Percentiles rank a stretch among this genome's conserved stretches.
phyloP scores from a whole-genome alignment of 2,797 vertebrate genomes.

The Gambelia wislizenii region DNA sequence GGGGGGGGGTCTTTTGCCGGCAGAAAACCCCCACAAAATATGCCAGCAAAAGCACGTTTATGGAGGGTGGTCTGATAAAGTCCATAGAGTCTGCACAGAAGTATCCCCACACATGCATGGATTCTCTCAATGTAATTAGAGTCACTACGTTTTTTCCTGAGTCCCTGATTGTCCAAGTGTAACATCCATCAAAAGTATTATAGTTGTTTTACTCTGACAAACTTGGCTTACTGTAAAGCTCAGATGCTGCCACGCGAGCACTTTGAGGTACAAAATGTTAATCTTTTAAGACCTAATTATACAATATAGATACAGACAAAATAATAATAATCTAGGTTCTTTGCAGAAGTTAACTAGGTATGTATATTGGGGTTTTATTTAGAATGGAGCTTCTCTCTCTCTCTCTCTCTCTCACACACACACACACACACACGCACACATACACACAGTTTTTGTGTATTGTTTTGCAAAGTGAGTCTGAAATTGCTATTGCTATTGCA shows the following conservation, averaged over 20 bases:
- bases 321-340: neutral
- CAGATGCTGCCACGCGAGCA: neutral
- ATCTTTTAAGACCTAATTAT: neutral
- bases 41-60: too few species aligned
- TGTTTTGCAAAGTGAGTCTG: neutral
- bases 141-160: too few species aligned
- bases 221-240: neutral
- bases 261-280: conserved; percentile 17
- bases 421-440: too few species aligned
- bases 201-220: neutral
- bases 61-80: too few species aligned
- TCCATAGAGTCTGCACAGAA: too few species aligned
- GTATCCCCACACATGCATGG: too few species aligned
- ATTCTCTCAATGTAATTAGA: too few species aligned
- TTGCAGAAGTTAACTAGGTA: neutral
- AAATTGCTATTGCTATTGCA: neutral
- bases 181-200: neutral
- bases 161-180: too few species aligned
- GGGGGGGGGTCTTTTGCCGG: too few species aligned
- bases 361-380: neutral
- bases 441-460: neutral
- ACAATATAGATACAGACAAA: neutral
- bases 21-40: too few species aligned
- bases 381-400: too few species aligned
- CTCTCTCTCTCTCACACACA: too few species aligned